Evolutionary conservation across 2,888 invertebrate genomes (phyloP).

Genomic region (Carabus problematicus): DNA sequence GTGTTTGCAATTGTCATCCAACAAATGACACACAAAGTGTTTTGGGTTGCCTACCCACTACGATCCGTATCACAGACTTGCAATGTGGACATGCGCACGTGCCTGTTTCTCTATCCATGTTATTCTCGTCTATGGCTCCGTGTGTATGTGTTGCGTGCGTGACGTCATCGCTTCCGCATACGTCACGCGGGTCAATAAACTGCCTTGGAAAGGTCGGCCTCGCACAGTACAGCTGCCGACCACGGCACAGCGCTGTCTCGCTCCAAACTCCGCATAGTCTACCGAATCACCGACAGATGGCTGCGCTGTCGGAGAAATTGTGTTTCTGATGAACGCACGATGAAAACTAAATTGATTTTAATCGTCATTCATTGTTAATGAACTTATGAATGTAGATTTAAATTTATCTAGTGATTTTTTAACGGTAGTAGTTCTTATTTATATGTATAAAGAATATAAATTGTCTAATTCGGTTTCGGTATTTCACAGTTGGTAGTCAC

Average conservation of each 20-base stretch:
- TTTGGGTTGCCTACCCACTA: background rate
- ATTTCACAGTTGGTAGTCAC: no score
- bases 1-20: background rate
- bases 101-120: background rate
- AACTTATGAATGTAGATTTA: no score
- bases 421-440: no score
- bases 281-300: slow-evolving; percentile 19
- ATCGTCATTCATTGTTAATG: no score
- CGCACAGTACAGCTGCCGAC: slow-evolving; percentile 51
- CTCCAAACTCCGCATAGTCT: background rate
- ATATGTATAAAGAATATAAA: no score
- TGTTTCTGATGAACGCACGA: no score
- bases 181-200: slow-evolving; percentile 61
- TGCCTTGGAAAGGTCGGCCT: slow-evolving; percentile 60
- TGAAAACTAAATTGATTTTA: no score
- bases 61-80: background rate
- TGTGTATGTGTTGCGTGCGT: slow-evolving; percentile 46
- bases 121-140: slow-evolving; percentile 23
- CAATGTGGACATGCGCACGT: background rate
- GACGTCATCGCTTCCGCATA: slow-evolving; percentile 58
- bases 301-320: slow-evolving; percentile 7
- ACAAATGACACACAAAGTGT: background rate
- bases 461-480: no score
- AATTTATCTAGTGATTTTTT: no score
- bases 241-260: slow-evolving; percentile 51